phyloP scores from a whole-genome alignment of 2,113 vertebrate genomes.

The Piaya cayana region DNA sequence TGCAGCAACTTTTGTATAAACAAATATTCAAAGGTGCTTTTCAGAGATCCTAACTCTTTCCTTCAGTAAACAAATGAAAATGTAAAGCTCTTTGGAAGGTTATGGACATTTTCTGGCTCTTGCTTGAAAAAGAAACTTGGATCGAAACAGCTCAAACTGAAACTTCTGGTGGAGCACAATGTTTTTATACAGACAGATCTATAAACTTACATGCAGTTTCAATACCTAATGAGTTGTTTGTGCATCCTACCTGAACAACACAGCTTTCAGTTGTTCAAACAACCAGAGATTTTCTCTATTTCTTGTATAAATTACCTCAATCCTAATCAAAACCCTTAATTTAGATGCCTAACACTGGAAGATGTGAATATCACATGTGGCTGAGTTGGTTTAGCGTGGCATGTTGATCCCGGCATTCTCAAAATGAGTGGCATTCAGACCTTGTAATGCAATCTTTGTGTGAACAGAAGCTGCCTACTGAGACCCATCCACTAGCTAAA shows the following conservation, averaged over 20 bases:
- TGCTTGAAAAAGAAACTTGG: neutral
- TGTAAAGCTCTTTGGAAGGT: neutral
- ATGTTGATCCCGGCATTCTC: neutral
- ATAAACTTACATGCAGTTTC: neutral
- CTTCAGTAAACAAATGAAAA: slow-evolving; percentile 23
- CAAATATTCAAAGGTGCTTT: slow-evolving; percentile 49
- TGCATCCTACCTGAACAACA: neutral
- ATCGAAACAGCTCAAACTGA: neutral
- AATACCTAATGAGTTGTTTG: neutral
- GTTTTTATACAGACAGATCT: neutral
- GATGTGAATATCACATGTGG: neutral
- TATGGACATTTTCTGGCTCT: neutral
- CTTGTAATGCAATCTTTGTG: neutral
- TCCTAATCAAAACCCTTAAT: neutral
- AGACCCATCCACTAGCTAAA: neutral
- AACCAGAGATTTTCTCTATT: neutral
- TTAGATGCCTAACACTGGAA: neutral
- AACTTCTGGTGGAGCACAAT: neutral
- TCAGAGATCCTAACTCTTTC: slow-evolving; percentile 39
- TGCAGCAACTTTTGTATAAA: slow-evolving; percentile 49
- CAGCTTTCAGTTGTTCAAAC: neutral
- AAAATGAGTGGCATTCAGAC: neutral
- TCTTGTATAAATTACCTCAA: neutral
- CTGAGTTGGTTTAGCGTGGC: neutral
- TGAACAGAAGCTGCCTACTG: neutral